These are phyloP conservation scores for Nasonovia ribisnigri DNA, from an alignment of 2,888 invertebrate species.

Conservation along the genomic window DNA sequence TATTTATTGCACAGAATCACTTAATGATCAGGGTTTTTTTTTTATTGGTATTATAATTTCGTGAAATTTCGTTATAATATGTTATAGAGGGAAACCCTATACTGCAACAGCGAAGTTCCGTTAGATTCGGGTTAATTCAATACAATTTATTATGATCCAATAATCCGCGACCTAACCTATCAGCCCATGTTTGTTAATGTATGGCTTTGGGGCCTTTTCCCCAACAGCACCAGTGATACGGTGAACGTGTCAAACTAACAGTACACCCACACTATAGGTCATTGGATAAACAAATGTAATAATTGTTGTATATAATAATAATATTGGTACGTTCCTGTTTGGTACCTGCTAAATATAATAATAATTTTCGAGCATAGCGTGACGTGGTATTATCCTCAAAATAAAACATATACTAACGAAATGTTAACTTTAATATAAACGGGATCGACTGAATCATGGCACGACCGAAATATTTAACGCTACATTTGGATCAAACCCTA, in stretches of 20 bases:
- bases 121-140: slow-evolving; percentile 54
- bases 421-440: neutral
- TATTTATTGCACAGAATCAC: slow-evolving; percentile 6
- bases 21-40: slow-evolving; percentile 14
- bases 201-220: slow-evolving; percentile 41
- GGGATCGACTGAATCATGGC: neutral
- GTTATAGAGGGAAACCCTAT: slow-evolving; percentile 19
- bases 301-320: neutral
- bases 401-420: neutral
- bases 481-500: neutral
- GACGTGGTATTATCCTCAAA: neutral
- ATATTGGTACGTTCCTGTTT: neutral
- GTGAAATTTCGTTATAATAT: neutral
- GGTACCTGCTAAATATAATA: neutral
- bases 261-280: neutral
- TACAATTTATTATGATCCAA: slow-evolving; percentile 65
- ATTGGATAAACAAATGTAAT: neutral
- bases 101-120: neutral
- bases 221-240: neutral
- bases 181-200: slow-evolving; percentile 47
- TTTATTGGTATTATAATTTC: slow-evolving; percentile 24
- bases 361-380: neutral
- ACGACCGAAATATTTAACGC: neutral
- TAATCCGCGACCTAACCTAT: slow-evolving; percentile 53
- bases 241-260: slow-evolving; percentile 15